Evolutionary conservation across 2,888 invertebrate species (phyloP).

Genomic region (Drosophila prostipennis): DNA sequence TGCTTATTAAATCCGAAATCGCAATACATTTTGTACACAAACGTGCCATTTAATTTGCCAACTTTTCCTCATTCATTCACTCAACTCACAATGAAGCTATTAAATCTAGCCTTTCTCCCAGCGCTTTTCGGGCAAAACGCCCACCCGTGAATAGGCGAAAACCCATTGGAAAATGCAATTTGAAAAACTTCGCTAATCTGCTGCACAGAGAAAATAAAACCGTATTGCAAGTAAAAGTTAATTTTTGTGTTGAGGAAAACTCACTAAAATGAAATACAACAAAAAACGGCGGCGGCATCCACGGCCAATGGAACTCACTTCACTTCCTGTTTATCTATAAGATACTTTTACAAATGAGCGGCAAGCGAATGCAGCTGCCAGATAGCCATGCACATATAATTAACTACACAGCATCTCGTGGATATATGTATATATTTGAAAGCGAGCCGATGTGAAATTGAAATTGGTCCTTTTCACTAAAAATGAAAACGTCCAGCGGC

Average conservation of each 20-base stretch:
- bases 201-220: conserved; percentile 20
- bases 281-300: conserved; percentile 47
- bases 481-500: conserved; percentile 53
- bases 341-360: conserved; percentile 53
- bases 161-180: conserved; percentile 38
- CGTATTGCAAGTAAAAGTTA: conserved; percentile 45
- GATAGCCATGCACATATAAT: conserved; percentile 50
- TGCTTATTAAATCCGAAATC: conserved; percentile 23
- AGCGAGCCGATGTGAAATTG: conserved; percentile 60
- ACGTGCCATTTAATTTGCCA: conserved; percentile 29
- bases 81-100: conserved; percentile 32
- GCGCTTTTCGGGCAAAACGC: conserved; percentile 29
- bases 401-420: conserved; percentile 59
- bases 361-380: conserved; percentile 47
- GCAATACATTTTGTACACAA: conserved; percentile 18
- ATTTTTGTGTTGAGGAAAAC: conserved; percentile 23
- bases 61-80: conserved; percentile 28
- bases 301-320: conserved; percentile 36
- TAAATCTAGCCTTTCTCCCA: conserved; percentile 38
- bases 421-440: conserved; percentile 60
- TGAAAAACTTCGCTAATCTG: conserved; percentile 34
- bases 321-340: conserved; percentile 65
- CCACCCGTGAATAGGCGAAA: conserved; percentile 29
- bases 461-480: conserved; percentile 77
- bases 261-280: conserved; percentile 30